These are phyloP conservation scores for Rhadinocentrus ornatus DNA, from an alignment of 2,797 vertebrate species.

Conservation along the genomic window DNA sequence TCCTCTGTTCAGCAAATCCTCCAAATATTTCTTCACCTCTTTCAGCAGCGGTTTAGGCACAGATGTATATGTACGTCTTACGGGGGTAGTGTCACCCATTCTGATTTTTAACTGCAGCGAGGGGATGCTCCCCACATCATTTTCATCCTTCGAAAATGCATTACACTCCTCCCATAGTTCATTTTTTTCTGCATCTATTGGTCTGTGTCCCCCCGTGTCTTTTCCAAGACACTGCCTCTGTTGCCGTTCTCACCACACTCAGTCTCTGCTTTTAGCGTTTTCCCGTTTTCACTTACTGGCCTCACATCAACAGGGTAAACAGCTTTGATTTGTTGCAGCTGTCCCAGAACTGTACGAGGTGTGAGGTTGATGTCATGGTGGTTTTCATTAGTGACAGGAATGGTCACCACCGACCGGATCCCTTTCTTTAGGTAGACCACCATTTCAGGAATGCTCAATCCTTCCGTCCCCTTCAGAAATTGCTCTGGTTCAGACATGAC, in stretches of 20 bases:
- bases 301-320: conserved; percentile 23
- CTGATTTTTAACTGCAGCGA: conserved; percentile 17
- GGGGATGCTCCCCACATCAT: conserved; percentile 19
- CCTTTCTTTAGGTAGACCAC: background rate
- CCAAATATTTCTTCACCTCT: background rate
- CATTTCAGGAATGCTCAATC: no score
- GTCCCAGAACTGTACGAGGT: conserved; percentile 4
- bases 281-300: background rate
- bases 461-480: no score
- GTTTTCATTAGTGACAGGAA: background rate
- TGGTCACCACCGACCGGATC: background rate
- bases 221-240: rapidly evolving
- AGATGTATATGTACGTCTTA: conserved; percentile 5
- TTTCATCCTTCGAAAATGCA: background rate
- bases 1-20: background rate
- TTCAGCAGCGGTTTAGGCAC: background rate
- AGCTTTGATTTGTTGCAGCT: conserved; percentile 33
- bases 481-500: no score
- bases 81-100: conserved; percentile 5
- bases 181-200: background rate
- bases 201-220: background rate
- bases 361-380: conserved; percentile 7
- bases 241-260: background rate
- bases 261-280: background rate
- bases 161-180: background rate